Evolutionary conservation across 2,888 invertebrate species (phyloP), one percentile per base, ranked within the genome.

Genomic region (Pterobdella sp.): DNA sequence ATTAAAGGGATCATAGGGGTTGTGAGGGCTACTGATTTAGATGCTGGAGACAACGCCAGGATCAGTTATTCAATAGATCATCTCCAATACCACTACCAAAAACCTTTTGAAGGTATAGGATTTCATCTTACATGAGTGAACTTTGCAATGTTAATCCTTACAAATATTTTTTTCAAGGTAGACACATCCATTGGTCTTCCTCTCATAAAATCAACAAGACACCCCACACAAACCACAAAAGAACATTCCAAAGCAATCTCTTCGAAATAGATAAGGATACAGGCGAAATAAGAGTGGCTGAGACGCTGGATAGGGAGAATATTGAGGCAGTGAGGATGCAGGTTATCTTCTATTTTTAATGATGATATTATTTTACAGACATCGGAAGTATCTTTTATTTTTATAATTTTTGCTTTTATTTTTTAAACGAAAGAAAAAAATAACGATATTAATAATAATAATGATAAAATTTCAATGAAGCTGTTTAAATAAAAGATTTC

Each of bases 11-110:
- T 71, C 26, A 73, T 76, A 14, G 76, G 75, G 26, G 42, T 68
- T 14, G 75, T 76, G n/a, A 68, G 52, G 32, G 75, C 76, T 7
- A 71, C 73, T 1, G 76, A 76, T 64, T 31, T 64, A 1, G 76
- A 76, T 71, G 66, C 69, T n/a, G 68, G 70, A 10, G 74, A 75
- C 2, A 73, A 74, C 68, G 73, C 69, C 26, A 52, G 67, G 32
- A 73, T 76, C 37, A 52, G 52, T 29, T 76, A 73, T 63, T 73
- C 75, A 14, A 65, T 76, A 7, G 31, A 22, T 26, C 18, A n/a
- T 56, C 3, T 56, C n/a, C 60, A 56, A 26, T 56, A 56, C 26
- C 60, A 22, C n/a, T 56, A 56, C n/a, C 60, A 56, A 26, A 22
- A 56, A 22, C 3, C 60, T 3, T 26, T 4, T 18, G 3, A 56